Evolutionary conservation across 2,888 invertebrate species (phyloP).

Genomic region (Pardosa pseudoannulata): DNA sequence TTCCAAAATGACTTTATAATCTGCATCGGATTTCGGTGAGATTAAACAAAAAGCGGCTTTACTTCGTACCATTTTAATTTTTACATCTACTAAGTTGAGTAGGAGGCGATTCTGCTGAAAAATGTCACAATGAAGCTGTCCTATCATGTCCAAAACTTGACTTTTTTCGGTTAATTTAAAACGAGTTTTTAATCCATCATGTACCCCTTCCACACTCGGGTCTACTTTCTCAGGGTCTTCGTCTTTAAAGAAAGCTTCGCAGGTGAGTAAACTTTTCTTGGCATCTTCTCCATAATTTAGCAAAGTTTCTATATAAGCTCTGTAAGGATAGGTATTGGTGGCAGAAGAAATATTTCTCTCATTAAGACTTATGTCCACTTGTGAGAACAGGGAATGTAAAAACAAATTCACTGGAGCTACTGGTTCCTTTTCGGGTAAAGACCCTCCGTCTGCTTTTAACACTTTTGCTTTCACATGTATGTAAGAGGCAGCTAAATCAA

Average conservation of each 20-base stretch:
- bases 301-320: conserved; percentile 28
- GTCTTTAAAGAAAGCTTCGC: conserved; percentile 27
- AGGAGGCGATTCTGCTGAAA: conserved; percentile 22
- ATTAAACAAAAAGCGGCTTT: background rate
- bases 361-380: conserved; percentile 40
- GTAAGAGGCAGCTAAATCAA: conserved; percentile 16
- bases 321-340: conserved; percentile 20
- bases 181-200: background rate
- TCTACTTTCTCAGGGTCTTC: background rate
- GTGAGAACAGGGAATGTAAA: conserved; percentile 34
- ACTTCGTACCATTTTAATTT: background rate
- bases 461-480: conserved; percentile 46
- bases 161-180: background rate
- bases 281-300: conserved; percentile 28
- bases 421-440: background rate
- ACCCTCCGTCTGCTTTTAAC: background rate
- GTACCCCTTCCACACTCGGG: background rate
- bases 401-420: conserved; percentile 37
- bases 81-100: background rate
- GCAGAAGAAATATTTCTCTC: conserved; percentile 25
- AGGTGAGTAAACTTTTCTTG: conserved; percentile 16
- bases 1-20: background rate
- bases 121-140: conserved; percentile 48
- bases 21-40: background rate
- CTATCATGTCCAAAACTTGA: conserved; percentile 34